These are phyloP conservation scores for Xenopus borealis DNA, from an alignment of 2,113 vertebrate species.

Conservation along the genomic window DNA sequence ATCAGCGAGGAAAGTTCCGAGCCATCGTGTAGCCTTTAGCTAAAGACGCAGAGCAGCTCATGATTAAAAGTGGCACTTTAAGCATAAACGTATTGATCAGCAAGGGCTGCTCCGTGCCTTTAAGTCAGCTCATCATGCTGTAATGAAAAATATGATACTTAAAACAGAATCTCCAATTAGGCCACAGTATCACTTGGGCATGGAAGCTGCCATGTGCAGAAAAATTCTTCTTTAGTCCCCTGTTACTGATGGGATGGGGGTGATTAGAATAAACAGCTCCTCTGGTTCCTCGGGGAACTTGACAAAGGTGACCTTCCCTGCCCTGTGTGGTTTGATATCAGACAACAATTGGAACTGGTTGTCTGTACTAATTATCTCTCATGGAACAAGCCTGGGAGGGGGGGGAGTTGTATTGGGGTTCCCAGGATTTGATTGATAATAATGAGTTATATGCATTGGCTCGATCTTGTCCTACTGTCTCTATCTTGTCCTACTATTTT, in stretches of 20 bases:
- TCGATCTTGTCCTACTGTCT: too few species aligned
- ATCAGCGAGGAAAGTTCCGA: slow-evolving; percentile 41
- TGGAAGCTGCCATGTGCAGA: neutral
- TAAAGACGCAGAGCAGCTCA: slow-evolving; percentile 45
- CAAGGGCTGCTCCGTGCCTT: slow-evolving; percentile 10
- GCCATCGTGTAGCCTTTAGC: slow-evolving; percentile 42
- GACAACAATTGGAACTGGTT: too few species aligned
- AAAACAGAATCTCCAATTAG: slow-evolving; percentile 39
- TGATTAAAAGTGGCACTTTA: slow-evolving; percentile 43
- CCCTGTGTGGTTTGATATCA: too few species aligned
- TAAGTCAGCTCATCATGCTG: slow-evolving; percentile 14
- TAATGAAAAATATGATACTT: slow-evolving; percentile 29
- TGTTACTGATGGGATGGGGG: neutral
- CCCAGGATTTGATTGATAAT: too few species aligned
- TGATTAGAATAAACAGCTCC: neutral
- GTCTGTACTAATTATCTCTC: too few species aligned
- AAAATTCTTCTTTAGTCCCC: neutral
- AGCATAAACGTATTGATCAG: slow-evolving; percentile 41
- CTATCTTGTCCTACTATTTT: too few species aligned
- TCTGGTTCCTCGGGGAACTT: neutral
- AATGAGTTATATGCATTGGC: too few species aligned
- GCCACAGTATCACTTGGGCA: neutral
- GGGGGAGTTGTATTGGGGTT: too few species aligned
- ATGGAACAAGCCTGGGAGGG: too few species aligned
- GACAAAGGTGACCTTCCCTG: neutral